phyloP scores from a whole-genome alignment of 2,113 vertebrate species.

The Sciurus niger region DNA sequence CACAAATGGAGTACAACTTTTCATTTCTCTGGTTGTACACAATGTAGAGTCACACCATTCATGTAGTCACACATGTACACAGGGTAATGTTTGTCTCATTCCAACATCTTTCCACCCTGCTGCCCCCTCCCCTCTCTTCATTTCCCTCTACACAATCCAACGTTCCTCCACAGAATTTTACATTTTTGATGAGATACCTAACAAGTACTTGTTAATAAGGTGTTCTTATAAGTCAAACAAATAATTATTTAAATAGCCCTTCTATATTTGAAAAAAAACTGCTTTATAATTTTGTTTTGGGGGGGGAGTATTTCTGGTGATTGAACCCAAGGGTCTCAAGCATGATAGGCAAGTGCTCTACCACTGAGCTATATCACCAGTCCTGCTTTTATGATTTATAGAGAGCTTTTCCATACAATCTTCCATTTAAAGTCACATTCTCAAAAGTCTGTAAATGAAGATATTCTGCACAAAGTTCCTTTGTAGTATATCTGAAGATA shows the following conservation, averaged over 20 bases:
- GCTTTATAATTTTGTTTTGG: not conserved
- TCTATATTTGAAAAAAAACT: conserved; percentile 18
- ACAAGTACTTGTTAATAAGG: not conserved
- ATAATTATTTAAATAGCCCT: not conserved
- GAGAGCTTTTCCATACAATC: not conserved
- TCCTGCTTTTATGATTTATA: conserved; percentile 13
- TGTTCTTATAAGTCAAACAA: not conserved
- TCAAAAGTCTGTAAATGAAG: conserved; percentile 4
- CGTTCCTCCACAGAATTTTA: not conserved
- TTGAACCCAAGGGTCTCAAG: no score
- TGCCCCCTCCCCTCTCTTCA: no score
- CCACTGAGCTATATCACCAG: not conserved
- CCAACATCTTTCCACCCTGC: no score
- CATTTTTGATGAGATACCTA: not conserved
- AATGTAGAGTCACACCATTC: no score
- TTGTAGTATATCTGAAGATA: not conserved
- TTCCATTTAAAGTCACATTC: conserved; percentile 16
- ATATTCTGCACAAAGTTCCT: conserved; percentile 4
- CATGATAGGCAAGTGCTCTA: no score
- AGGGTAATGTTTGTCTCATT: no score
- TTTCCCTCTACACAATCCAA: no score
- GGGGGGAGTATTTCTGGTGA: no score
- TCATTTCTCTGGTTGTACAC: no score
- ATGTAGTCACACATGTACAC: no score
- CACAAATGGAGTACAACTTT: no score